Evolutionary conservation across 2,888 invertebrate species (phyloP), one percentile per base, ranked within the genome.

Genomic region (Amiota minor): DNA sequence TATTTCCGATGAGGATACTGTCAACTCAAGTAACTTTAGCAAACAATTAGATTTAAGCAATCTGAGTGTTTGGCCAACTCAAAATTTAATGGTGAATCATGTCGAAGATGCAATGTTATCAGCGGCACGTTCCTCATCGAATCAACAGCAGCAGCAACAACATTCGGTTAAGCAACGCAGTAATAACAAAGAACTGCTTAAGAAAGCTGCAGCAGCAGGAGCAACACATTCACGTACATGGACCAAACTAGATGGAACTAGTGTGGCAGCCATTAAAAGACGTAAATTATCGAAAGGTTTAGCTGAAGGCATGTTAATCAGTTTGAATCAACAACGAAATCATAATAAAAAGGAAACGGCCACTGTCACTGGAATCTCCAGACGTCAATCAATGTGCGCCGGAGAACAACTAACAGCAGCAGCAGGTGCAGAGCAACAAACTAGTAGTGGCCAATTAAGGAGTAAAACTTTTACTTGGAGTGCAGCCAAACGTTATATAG

Each of bases 191-290:
- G 80, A 81, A 10, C 71, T 79, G 8, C 76, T 87, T 9, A 86
- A 85, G 64, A 80, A 84, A 55, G 71, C 67, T 1, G 11, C 75
- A 1, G 74, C 74, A 0, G 78, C 82, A 1, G 11, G 75, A 1
- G 74, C 74, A 0, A 78, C 82, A 1, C 78, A 80, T 11, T 75
- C 80, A 0, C 80, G 86, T 0, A 78, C 83, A 4, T 84, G 85
- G 80, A 74, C 80, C n/a, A 85, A 86, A 68, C 72, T 87, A 20
- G 88, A 88, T 23, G 80, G 81, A 1, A 83, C 72, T 68, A 81
- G 83, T 64, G 85, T 83, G 2, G 85, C 85, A 18, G 90, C 93
- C 9, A 92, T 93, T 72, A 95, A 95, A 80, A 91, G 94, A 77
- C 92, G 95, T 70, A 95, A 95, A 90, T 91, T 93, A 3, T 89